A percentile compares a stretch with the other conserved stretches of the same genome.
phyloP scores from a whole-genome alignment of 1,140 invertebrate genomes.

The Calliopsis andreniformis region DNA sequence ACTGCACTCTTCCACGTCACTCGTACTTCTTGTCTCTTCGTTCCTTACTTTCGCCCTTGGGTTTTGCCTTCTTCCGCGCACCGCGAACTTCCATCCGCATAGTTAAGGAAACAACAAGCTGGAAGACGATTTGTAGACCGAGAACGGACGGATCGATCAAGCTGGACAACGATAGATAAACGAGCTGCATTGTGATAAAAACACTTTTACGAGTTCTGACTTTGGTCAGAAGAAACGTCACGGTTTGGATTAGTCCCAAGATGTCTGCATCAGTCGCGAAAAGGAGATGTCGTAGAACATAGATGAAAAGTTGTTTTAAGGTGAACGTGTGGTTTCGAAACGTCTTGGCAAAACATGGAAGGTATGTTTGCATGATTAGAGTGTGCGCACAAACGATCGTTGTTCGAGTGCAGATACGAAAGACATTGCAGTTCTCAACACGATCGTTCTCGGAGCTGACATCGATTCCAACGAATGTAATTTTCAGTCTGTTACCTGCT shows the following conservation, averaged over 20 bases:
- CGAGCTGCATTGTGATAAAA: constrained; percentile 15
- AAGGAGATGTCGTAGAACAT: constrained; percentile 27
- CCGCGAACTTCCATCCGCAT: constrained; percentile 34
- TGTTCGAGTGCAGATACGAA: no score
- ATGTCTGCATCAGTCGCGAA: no score
- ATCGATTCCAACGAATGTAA: constrained; percentile 14
- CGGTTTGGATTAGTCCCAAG: no score
- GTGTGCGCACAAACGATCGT: no score
- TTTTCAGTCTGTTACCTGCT: constrained; percentile 17
- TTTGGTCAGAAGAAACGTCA: no score
- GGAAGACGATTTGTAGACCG: constrained; percentile 38
- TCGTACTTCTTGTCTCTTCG: constrained; percentile 44
- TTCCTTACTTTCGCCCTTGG: constrained; percentile 1
- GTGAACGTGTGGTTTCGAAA: no score
- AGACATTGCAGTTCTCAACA: no score
- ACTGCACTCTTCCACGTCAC: constrained; percentile 28
- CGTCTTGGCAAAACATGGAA: no score
- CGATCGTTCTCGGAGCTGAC: no score
- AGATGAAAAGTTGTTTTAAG: constrained; percentile 41
- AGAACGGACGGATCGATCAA: neutral
- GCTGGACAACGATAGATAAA: constrained; percentile 9
- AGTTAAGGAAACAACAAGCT: constrained; percentile 49
- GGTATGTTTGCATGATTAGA: no score
- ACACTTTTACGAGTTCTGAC: no score
- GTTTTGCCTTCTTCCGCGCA: constrained; percentile 2